Conservation (phyloP, 2,797 vertebrate genomes). For the Eospalax fontanierii region DNA sequence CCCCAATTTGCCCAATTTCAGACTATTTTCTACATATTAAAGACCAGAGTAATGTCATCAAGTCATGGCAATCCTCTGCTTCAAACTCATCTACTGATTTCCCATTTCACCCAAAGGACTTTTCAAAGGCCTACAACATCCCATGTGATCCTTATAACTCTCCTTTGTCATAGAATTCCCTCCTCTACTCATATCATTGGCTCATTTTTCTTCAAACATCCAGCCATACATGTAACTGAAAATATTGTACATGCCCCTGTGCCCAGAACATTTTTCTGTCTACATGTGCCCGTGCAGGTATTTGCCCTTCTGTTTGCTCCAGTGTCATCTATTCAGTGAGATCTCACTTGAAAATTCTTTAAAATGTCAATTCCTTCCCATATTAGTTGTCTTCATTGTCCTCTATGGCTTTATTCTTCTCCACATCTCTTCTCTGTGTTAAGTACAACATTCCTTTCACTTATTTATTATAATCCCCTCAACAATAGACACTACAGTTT, state of each 20-base stretch:
- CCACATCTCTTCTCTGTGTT: background rate
- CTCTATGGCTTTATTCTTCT: background rate
- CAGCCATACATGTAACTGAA: background rate
- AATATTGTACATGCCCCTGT: background rate
- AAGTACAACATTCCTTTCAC: background rate
- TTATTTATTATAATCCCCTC: constrained; percentile 19
- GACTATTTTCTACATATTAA: background rate
- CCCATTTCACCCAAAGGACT: background rate
- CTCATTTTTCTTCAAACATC: background rate
- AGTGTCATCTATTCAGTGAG: background rate
- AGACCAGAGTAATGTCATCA: background rate
- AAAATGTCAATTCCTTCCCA: background rate
- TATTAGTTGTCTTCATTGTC: background rate
- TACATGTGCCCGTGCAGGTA: background rate
- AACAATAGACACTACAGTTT: background rate
- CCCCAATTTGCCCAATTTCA: background rate
- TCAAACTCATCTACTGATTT: background rate
- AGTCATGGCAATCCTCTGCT: background rate
- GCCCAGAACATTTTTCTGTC: background rate
- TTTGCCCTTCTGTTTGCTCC: background rate
- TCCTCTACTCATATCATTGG: background rate
- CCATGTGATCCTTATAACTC: background rate
- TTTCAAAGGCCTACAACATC: background rate
- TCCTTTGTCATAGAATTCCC: background rate
- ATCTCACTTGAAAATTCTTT: background rate